Base-by-base conservation (phyloP, 2,888 invertebrate species). In the Caenorhabditis auriculariae region DNA sequence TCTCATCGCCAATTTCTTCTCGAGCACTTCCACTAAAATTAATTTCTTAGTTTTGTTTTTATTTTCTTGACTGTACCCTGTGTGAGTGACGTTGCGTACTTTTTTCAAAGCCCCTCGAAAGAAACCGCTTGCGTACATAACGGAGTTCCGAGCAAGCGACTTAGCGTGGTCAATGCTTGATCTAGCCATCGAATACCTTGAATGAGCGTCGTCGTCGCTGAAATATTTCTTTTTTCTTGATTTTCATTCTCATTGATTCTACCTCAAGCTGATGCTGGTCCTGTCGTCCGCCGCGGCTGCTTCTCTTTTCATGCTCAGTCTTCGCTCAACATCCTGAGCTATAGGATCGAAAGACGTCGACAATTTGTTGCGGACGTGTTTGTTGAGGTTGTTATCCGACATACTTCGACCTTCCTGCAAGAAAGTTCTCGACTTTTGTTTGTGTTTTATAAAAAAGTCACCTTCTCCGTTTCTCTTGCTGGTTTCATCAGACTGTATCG, bases 231-330 rank as follows among this genome's bases (percentile, higher is more conserved):
- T n/a, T 9, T n/a, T 41, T 12, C 17, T 41, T 19, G 41, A 41
- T 9, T 15, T 41, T 17, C 9, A 9, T 19, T n/a, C 12, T 12
- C 12, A n/a, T 41, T 19, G 19, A 9, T 19, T 9, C 19, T 9
- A 41, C 9, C 2, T 21, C 5, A 21, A 21, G 15, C 0, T 19
- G 24, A 21, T n/a, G 15, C n/a, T 44, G 17, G 35, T 46, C 38
- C 43, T 60, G n/a, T 51, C 60, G 27, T 65, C 64, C 12, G 48
- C 42, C 27, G 52, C 24, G 7, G 66, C 57, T 19, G 69, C 63
- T 46, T 69, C 69, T 19, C 68, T 52, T 49, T 77, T 77, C 76
- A 79, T 72, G 35, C 80, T 78, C 67, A 80, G 56, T 42, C 79
- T 47, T 41, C 80, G 53, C 35, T 78, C 73, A 15, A 80, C 76